Base-by-base conservation (phyloP, 2,113 vertebrate species). In the Martes martes region DNA sequence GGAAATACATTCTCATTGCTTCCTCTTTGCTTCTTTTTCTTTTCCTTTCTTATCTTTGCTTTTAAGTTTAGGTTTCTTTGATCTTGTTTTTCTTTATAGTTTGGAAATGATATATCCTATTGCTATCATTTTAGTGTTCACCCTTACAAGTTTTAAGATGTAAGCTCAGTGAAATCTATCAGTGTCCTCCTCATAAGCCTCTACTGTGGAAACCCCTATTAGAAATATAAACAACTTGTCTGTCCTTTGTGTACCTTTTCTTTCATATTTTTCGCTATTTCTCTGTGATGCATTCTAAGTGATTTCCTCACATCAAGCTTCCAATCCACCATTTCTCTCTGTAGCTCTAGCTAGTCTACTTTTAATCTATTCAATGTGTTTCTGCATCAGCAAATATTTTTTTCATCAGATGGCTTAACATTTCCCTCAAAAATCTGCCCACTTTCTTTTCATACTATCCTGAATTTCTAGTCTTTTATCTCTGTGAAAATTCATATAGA, bases 71-170 rank as follows among this genome's bases (percentile, higher is more conserved):
- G 76, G 7, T 79, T 97, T 89, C 69, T 73, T 95, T 95, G 85
- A 50, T 79, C 36, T 73, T 90, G 31, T 28, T 85, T 85, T 65
- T 33, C 26, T 82, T 94, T 71, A 84, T 31, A 39, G 63, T 47
- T 95, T 79, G 15, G 71, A 83, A 92, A 39, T 86, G 71, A 96
- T 15, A 69, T 18, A 86, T 73, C 81, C 45, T n/a, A 55, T 59
- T 95, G 82, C 59, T 92, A 74, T 85, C 42, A 89, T 89, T 96
- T 95, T 42, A 82, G 33, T 55, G 19, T 80, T 89, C 80, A 59
- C 7, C 7, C 24, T 61, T 21, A 59, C 1, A 73, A 73, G 57
- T 88, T 95, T 96, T 85, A 95, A 93, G 42, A 95, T 83, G 1
- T 24, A 83, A 13, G 21, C 33, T 84, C n/a, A 89, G 16, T 80